Percentiles rank a stretch among this genome's conserved stretches.
Evolutionary conservation across 2,113 vertebrate genomes (phyloP).

Genomic region (Etheostoma spectabile): DNA sequence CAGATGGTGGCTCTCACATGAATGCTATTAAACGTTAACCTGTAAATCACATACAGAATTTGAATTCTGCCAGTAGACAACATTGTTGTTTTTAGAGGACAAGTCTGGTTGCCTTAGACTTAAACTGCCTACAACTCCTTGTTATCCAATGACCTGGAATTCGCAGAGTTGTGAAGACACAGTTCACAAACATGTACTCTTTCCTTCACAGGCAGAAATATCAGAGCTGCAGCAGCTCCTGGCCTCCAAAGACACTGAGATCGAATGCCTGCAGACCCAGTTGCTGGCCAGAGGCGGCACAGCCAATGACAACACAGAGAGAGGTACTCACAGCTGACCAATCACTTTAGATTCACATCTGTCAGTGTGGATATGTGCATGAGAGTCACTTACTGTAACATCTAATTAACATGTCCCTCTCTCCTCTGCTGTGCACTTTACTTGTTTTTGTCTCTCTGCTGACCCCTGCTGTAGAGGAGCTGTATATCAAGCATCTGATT

Average conservation of each 20-base stretch:
- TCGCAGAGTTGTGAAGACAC: neutral
- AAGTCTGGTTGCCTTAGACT: neutral
- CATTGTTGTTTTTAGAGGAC: neutral
- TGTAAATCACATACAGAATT: neutral
- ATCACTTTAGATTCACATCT: conserved; percentile 3
- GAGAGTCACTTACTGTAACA: conserved; percentile 46
- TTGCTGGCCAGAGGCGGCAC: conserved; percentile 85
- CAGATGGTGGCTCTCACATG: neutral
- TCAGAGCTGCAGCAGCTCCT: conserved; percentile 92
- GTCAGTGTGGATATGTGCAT: conserved; percentile 21
- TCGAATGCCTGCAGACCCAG: conserved; percentile 92
- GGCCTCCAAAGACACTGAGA: conserved; percentile 93
- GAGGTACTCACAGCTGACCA: conserved; percentile 85
- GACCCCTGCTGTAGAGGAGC: conserved; percentile 87
- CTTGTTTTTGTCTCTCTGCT: conserved; percentile 63
- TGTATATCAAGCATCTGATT: conserved; percentile 92
- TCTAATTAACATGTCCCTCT: conserved; percentile 58
- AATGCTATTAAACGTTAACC: neutral
- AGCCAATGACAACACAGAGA: conserved; percentile 85
- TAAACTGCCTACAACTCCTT: too few species aligned
- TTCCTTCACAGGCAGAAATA: conserved; percentile 89
- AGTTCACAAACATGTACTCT: conserved; percentile 15
- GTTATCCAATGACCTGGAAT: conserved; percentile 25
- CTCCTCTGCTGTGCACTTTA: conserved; percentile 40
- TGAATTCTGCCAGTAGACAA: neutral